Conservation (phyloP, 2,888 invertebrate genomes). For the Eledona agricola region DNA sequence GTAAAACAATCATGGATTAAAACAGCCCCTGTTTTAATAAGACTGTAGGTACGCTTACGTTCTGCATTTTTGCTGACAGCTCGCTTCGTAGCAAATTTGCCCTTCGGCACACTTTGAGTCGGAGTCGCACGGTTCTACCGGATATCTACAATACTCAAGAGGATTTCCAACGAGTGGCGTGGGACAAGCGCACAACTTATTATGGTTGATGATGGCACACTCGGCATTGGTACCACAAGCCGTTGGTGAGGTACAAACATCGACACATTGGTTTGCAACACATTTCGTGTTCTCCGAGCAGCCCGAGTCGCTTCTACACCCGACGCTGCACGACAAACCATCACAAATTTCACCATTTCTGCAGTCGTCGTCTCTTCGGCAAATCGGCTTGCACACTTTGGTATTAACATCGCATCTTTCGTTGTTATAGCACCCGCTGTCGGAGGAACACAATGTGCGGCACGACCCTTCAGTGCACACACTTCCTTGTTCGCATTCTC, state of each 20-base stretch:
- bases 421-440: slow-evolving; percentile 80
- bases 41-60: slow-evolving; percentile 64
- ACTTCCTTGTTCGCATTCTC: slow-evolving; percentile 76
- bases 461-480: slow-evolving; percentile 80
- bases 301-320: slow-evolving; percentile 82
- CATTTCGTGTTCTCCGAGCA: slow-evolving; percentile 80
- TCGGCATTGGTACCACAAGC: slow-evolving; percentile 86
- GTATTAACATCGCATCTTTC: slow-evolving; percentile 74
- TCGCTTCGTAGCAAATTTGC: slow-evolving; percentile 79
- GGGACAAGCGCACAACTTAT: slow-evolving; percentile 79
- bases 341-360: slow-evolving; percentile 88
- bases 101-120: slow-evolving; percentile 74
- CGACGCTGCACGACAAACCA: slow-evolving; percentile 78
- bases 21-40: slow-evolving; percentile 2
- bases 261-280: slow-evolving; percentile 77
- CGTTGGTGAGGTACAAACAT: slow-evolving; percentile 79
- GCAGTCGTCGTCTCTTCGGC: slow-evolving; percentile 86
- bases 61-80: slow-evolving; percentile 81
- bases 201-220: slow-evolving; percentile 76
- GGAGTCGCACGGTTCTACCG: slow-evolving; percentile 70
- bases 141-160: slow-evolving; percentile 75
- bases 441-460: slow-evolving; percentile 79
- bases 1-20: slow-evolving; percentile 52
- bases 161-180: slow-evolving; percentile 78
- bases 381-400: slow-evolving; percentile 86